Percentiles rank a stretch among this genome's conserved stretches.
Evolutionary conservation across 2,113 vertebrate genomes (phyloP).

Genomic region (Atrichornis clamosus): DNA sequence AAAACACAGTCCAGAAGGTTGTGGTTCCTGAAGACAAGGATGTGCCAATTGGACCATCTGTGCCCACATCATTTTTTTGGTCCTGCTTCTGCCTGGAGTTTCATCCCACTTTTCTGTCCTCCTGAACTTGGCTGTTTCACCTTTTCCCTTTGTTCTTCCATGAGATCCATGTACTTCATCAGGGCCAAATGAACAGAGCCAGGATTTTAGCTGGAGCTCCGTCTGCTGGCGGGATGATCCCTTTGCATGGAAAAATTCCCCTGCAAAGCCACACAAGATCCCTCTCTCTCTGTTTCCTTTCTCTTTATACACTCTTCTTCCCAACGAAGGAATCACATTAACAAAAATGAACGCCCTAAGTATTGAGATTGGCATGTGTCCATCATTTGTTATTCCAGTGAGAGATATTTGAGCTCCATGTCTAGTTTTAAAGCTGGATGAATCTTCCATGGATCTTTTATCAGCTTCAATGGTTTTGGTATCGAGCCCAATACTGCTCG

Average conservation of each 20-base stretch:
- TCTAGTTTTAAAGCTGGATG: not conserved
- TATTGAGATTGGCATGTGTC: too few species aligned
- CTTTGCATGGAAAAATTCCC: not conserved
- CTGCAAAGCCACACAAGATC: not conserved
- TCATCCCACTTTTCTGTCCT: not conserved
- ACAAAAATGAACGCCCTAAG: not conserved
- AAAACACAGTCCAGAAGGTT: not conserved
- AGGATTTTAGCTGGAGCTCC: slow-evolving; percentile 41
- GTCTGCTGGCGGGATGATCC: slow-evolving; percentile 22
- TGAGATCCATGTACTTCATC: not conserved
- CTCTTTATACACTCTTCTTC: not conserved
- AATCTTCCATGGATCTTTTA: not conserved
- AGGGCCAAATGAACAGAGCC: not conserved
- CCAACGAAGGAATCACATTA: not conserved
- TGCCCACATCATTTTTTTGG: not conserved
- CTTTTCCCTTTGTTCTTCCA: not conserved
- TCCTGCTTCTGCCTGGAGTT: not conserved
- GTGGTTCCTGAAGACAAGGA: not conserved
- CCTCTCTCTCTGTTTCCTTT: fast-evolving
- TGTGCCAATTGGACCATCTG: fast-evolving
- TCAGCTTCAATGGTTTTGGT: not conserved
- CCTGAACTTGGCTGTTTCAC: not conserved
- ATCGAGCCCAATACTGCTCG: fast-evolving
- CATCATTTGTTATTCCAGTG: not conserved
- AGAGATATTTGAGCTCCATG: fast-evolving